phyloP scores from a whole-genome alignment of 2,113 vertebrate genomes.

The Lycaon pictus region DNA sequence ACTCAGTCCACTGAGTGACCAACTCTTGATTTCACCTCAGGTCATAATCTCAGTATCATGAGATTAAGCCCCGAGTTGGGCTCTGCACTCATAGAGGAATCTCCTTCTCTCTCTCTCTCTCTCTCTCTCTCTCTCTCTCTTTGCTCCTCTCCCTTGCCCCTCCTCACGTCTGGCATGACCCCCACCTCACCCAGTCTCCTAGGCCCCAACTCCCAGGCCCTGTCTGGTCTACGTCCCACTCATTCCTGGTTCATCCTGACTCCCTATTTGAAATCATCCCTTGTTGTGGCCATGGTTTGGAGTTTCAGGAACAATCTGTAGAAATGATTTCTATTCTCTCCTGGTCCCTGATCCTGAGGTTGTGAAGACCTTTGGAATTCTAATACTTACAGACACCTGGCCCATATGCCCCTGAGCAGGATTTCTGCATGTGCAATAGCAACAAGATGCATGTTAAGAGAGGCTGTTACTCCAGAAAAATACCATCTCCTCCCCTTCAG shows the following conservation, averaged over 20 bases:
- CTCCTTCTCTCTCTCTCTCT: not conserved
- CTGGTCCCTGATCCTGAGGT: not conserved
- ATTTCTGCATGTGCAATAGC: not conserved
- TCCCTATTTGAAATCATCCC: not conserved
- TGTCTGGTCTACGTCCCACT: not conserved
- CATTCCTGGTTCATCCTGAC: not conserved
- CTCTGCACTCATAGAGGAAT: not conserved
- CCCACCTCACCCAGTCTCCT: no score
- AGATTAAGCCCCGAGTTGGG: not conserved
- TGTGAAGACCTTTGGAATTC: not conserved
- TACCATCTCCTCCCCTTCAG: not conserved
- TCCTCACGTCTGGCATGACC: no score
- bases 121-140: not conserved
- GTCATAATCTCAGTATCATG: not conserved
- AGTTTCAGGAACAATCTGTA: not conserved
- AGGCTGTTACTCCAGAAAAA: not conserved
- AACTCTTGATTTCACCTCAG: not conserved
- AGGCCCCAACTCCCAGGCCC: not conserved
- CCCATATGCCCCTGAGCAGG: not conserved
- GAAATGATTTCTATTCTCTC: not conserved
- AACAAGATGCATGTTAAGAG: not conserved
- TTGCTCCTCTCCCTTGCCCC: no score
- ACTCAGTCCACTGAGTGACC: not conserved
- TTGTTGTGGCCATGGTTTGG: not conserved
- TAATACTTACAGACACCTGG: not conserved